Evolutionary conservation across 2,888 invertebrate genomes (phyloP).

Genomic region (Melieria crassipennis): DNA sequence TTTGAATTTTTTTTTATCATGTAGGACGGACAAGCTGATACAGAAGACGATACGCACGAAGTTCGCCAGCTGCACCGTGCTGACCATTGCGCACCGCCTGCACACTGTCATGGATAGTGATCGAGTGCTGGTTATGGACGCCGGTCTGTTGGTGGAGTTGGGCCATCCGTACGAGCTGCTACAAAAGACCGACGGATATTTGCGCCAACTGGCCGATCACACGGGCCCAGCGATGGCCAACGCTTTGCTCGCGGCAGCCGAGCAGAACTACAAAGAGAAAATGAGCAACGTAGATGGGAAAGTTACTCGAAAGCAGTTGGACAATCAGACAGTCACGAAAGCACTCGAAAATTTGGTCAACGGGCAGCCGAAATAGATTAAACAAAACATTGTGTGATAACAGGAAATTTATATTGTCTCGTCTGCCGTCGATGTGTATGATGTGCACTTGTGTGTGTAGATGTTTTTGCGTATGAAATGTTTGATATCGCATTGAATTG

Average conservation of each 20-base stretch:
- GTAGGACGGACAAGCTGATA: slow-evolving; percentile 83
- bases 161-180: slow-evolving; percentile 79
- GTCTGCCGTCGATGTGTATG: no score
- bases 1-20: slow-evolving; percentile 43
- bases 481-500: no score
- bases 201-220: slow-evolving; percentile 76
- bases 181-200: slow-evolving; percentile 69
- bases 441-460: no score
- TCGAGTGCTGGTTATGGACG: slow-evolving; percentile 84
- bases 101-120: slow-evolving; percentile 93
- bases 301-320: no score
- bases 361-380: no score
- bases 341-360: no score
- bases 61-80: slow-evolving; percentile 83
- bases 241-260: slow-evolving; percentile 70
- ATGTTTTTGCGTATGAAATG: no score
- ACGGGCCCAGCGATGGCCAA: slow-evolving; percentile 73
- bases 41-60: slow-evolving; percentile 83
- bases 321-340: no score
- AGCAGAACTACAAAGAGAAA: slow-evolving; percentile 62
- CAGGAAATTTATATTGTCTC: no score
- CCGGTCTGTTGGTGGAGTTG: slow-evolving; percentile 76
- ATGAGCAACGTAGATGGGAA: neutral
- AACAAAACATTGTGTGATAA: no score
- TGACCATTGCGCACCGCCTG: slow-evolving; percentile 91